Evolutionary conservation across 1,140 invertebrate species (phyloP), one percentile per base, ranked within the genome.

Genomic region (Penaeus indicus): DNA sequence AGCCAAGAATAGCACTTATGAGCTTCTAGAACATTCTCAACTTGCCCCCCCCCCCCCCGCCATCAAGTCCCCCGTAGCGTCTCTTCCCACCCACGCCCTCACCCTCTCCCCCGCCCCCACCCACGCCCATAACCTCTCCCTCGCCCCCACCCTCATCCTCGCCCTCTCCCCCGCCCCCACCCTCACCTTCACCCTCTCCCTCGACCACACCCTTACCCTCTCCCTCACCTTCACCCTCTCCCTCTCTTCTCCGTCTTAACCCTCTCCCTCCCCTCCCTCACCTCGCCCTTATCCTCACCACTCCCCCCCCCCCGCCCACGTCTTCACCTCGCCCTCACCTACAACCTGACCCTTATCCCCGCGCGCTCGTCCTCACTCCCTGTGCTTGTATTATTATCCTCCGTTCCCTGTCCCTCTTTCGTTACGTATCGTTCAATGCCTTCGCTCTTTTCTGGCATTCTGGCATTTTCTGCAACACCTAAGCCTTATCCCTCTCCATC

Each of bases 191-290:
- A 47, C 42, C 42, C 10, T 47, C 42, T 5, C 10, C 42, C 42
- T 5, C 42, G 10, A 3, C 42, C 10, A 47, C 42, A 47, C 42
- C 4, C 42, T 47, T 47, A 47, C 42, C 10, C 10, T 5, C 10
- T 3, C 42, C 42, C 42, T 3, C 42, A 47, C 3, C 42, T 10
- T 47, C 42, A 47, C 3, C 10, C 42, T 47, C 10, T 64, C 63
- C n/a, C n/a, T n/a, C 63, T 64, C 63, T 64, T 64, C 63, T 64
- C n/a, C 63, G 16, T 64, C 63, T 64, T 64, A 16, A 18, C n/a
- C 63, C n/a, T 64, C n/a, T 64, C n/a, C 63, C n/a, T 64, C 63
- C n/a, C n/a, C 63, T 64, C n/a, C 63, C n/a, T 64, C 63, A 18
- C n/a, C 63, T 64, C n/a, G 16, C n/a, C n/a, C 63, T n/a, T 64